phyloP scores from a whole-genome alignment of 2,888 invertebrate species.

The Teleogryllus oceanicus region DNA sequence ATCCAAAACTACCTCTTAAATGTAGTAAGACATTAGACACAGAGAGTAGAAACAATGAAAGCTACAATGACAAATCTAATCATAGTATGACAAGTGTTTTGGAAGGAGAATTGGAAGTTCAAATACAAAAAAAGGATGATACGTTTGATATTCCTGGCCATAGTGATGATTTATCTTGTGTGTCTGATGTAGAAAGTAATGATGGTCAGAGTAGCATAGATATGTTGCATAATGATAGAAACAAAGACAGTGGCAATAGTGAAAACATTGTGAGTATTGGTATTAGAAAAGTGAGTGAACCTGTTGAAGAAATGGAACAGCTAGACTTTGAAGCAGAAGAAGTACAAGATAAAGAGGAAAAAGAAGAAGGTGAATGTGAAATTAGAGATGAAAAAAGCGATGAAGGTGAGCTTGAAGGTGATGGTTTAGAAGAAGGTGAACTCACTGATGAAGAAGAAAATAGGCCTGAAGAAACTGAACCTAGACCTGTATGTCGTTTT shows the following conservation, averaged over 20 bases:
- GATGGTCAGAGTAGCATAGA: constrained; percentile 51
- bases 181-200: constrained; percentile 76
- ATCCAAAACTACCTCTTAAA: background rate
- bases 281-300: constrained; percentile 46
- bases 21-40: background rate
- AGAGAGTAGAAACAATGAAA: background rate
- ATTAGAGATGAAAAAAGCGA: constrained; percentile 38
- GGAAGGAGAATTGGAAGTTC: constrained; percentile 1
- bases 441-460: constrained; percentile 84
- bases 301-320: constrained; percentile 55
- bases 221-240: constrained; percentile 39
- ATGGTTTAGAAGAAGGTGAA: constrained; percentile 75
- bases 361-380: constrained; percentile 68
- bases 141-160: constrained; percentile 45
- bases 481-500: constrained; percentile 86
- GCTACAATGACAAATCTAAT: background rate
- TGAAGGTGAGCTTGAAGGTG: constrained; percentile 48
- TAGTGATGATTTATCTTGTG: constrained; percentile 75
- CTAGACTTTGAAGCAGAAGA: constrained; percentile 74
- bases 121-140: constrained; percentile 25
- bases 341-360: constrained; percentile 41
- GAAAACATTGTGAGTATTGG: constrained; percentile 40
- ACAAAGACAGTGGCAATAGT: constrained; percentile 43
- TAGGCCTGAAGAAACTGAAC: constrained; percentile 81
- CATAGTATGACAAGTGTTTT: constrained; percentile 19